These are phyloP conservation scores for Andrena cerasifolii DNA, from an alignment of 1,140 invertebrate species.

Conservation along the genomic window DNA sequence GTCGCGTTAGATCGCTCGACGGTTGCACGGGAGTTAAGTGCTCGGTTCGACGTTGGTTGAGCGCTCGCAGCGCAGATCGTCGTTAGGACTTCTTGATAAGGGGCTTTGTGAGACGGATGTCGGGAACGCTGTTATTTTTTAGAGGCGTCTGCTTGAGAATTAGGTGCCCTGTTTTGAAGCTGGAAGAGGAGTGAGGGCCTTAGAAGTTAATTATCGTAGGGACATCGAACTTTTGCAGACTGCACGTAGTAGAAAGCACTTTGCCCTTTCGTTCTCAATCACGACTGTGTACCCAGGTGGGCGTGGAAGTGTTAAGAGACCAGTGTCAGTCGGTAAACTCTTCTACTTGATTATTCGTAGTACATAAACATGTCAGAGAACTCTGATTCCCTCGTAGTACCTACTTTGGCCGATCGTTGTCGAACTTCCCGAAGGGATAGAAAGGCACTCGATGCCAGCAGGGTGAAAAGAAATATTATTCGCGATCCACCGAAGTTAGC, in stretches of 20 bases:
- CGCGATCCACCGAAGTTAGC: slow-evolving; percentile 32
- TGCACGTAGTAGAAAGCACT: too few relatives aligned
- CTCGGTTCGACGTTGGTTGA: not conserved
- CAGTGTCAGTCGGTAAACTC: too few relatives aligned
- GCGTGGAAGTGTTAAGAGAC: too few relatives aligned
- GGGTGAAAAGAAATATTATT: slow-evolving; percentile 37
- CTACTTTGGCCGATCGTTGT: not conserved
- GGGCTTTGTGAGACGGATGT: too few relatives aligned
- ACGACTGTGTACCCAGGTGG: too few relatives aligned
- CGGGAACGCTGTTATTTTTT: too few relatives aligned
- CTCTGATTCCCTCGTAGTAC: not conserved
- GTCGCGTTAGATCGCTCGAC: slow-evolving; percentile 18
- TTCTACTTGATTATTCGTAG: too few relatives aligned
- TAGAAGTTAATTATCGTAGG: too few relatives aligned
- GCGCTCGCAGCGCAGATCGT: not conserved
- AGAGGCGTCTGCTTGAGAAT: not conserved
- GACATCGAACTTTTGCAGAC: too few relatives aligned
- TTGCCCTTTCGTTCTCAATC: too few relatives aligned
- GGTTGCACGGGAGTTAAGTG: slow-evolving; percentile 23
- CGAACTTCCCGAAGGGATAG: not conserved
- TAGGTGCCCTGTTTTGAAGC: too few relatives aligned
- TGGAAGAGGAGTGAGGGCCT: not conserved
- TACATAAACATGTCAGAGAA: not conserved
- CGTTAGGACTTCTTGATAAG: too few relatives aligned
- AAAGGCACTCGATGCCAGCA: not conserved